Percentiles rank a stretch among this genome's conserved stretches.
phyloP scores from a whole-genome alignment of 2,797 vertebrate species.

The Euthynnus affinis region DNA sequence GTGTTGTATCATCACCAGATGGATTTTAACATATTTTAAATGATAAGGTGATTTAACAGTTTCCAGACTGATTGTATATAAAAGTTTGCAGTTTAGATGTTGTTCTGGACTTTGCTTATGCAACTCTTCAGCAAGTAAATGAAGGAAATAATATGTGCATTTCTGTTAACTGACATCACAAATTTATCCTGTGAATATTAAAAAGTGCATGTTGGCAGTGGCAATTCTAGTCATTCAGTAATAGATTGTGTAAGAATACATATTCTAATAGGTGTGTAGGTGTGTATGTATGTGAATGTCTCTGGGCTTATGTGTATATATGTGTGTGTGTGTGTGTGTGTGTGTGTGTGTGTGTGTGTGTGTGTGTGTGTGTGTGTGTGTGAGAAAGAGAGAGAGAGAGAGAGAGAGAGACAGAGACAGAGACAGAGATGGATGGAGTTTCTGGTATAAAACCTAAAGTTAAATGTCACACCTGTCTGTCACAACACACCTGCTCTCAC shows the following conservation, averaged over 20 bases:
- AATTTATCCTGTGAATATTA: background rate
- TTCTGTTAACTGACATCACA: background rate
- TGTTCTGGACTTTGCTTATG: background rate
- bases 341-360: constrained; percentile 2
- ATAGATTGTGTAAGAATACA: background rate
- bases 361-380: background rate
- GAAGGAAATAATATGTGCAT: background rate
- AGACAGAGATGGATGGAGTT: constrained; percentile 82
- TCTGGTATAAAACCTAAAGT: constrained; percentile 80
- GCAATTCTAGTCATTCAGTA: background rate
- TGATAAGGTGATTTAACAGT: background rate
- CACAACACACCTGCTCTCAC: constrained; percentile 78
- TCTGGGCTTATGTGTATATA: constrained; percentile 1
- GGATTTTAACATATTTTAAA: background rate
- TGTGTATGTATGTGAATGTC: constrained; percentile 12
- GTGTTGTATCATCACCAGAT: background rate
- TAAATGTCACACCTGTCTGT: constrained; percentile 89
- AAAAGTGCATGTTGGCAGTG: background rate
- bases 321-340: too few species aligned
- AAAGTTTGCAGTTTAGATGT: background rate
- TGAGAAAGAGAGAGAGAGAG: constrained; percentile 75
- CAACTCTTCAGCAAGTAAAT: background rate
- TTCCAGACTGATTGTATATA: background rate
- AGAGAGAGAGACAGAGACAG: constrained; percentile 65
- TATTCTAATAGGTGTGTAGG: background rate